A percentile compares a stretch with the other conserved stretches of the same genome.
Conservation (phyloP, 1,140 invertebrate species). For the Gryon sp. region DNA sequence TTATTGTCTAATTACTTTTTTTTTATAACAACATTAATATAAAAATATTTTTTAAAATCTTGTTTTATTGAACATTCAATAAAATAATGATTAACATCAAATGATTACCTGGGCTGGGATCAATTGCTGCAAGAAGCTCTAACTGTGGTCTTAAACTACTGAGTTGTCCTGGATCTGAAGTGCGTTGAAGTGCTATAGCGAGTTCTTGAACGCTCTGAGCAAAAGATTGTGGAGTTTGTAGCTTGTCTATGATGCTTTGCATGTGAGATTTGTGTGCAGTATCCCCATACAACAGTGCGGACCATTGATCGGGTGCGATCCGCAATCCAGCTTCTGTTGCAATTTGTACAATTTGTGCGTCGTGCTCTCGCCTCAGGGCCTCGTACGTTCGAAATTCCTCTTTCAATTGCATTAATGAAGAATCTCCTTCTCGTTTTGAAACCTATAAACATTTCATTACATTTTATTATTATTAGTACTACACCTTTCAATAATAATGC, state of each 20-base stretch:
- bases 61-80: too few species aligned
- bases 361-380: slow-evolving; percentile 94
- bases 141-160: slow-evolving; percentile 88
- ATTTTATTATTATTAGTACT: too few species aligned
- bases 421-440: slow-evolving; percentile 97
- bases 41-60: too few species aligned
- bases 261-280: slow-evolving; percentile 97
- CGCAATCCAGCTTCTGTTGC: slow-evolving; percentile 97
- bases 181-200: slow-evolving; percentile 94
- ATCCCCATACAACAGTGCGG: slow-evolving; percentile 96
- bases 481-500: too few species aligned
- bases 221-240: slow-evolving; percentile 95
- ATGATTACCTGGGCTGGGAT: slow-evolving; percentile 88
- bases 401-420: slow-evolving; percentile 98
- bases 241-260: slow-evolving; percentile 98
- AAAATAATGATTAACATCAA: too few species aligned
- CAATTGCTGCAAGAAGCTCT: slow-evolving; percentile 92
- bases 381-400: slow-evolving; percentile 98
- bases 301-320: slow-evolving; percentile 99
- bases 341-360: slow-evolving; percentile 99
- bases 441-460: too few species aligned
- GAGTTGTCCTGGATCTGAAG: slow-evolving; percentile 92
- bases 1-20: background rate
- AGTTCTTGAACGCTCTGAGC: slow-evolving; percentile 94
- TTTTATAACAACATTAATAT: too few species aligned